Evolutionary conservation across 1,140 invertebrate genomes (phyloP), one percentile per base, ranked within the genome.

Genomic region (Ylistrum balloti): DNA sequence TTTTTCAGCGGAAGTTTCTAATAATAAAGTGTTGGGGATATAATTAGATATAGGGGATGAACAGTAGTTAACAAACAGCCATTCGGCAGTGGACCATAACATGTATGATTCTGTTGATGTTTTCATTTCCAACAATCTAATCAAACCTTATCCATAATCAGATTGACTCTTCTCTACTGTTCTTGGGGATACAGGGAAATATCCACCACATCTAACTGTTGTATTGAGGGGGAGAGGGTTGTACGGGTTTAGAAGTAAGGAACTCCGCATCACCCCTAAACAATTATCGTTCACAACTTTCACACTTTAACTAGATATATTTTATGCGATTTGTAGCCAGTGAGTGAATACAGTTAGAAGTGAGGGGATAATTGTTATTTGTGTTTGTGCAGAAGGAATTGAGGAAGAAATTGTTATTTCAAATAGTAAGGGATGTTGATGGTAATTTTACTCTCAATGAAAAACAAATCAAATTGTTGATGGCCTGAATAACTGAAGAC

Each of bases 71-170:
- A n/a, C 56, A 74, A 74, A 74, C n/a, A 11, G 56, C n/a, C 56
- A 74, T 74, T n/a, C 56, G 28, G 56, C 56, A n/a, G 13, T 74
- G 56, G 56, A 74, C 56, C 45, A 48, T 74, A 11, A 17, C 5
- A 5, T 28, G 56, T 74, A 28, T 9, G 5, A n/a, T 5, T 74
- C n/a, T 5, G 17, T 17, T 74, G 56, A 17, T 74, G 56, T 74
- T 74, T 74, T 74, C 56, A 74, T 74, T 74, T 74, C n/a, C 56
- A 28, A 74, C 56, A 74, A 74, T 74, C 56, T 28, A 74, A 74
- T 74, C 56, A 74, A 9, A 2, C 56, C 11, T 2, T 0, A 5
- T 74, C 56, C 22, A 1, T 74, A 74, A 74, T 74, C 56, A 74
- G 17, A 74, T 74, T 74, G 56, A 17, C 56, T 28, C 56, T 28